phyloP scores from a whole-genome alignment of 2,113 vertebrate genomes.

The Toxotes jaculatrix region DNA sequence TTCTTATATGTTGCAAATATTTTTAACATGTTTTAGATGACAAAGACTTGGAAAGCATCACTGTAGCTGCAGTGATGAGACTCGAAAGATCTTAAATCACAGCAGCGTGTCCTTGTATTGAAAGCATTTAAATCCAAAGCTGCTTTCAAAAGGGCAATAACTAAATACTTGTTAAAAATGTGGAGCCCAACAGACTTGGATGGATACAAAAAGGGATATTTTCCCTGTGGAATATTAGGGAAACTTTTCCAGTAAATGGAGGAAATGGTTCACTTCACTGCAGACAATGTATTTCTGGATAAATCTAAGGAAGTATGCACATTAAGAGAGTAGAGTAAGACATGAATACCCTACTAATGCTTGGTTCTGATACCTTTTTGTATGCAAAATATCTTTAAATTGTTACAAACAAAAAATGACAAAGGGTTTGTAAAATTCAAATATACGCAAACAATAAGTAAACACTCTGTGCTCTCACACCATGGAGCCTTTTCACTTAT shows the following conservation, averaged over 20 bases:
- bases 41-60: neutral
- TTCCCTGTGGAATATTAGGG: neutral
- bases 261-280: neutral
- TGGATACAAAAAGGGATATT: neutral
- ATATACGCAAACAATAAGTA: neutral
- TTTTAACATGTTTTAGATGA: neutral
- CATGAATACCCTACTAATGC: no score
- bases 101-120: neutral
- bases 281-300: neutral
- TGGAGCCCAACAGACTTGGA: neutral
- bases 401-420: no score
- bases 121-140: neutral
- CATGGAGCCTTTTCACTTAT: slow-evolving; percentile 5
- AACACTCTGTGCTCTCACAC: slow-evolving; percentile 20
- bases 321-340: neutral
- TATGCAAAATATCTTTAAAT: neutral
- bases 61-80: neutral
- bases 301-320: neutral
- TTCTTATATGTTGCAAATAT: neutral
- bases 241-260: neutral
- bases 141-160: neutral
- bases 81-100: neutral
- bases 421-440: no score
- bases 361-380: neutral
- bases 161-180: neutral